Evolutionary conservation across 2,113 vertebrate species (phyloP).

Genomic region (Cyprinodon tularosa): DNA sequence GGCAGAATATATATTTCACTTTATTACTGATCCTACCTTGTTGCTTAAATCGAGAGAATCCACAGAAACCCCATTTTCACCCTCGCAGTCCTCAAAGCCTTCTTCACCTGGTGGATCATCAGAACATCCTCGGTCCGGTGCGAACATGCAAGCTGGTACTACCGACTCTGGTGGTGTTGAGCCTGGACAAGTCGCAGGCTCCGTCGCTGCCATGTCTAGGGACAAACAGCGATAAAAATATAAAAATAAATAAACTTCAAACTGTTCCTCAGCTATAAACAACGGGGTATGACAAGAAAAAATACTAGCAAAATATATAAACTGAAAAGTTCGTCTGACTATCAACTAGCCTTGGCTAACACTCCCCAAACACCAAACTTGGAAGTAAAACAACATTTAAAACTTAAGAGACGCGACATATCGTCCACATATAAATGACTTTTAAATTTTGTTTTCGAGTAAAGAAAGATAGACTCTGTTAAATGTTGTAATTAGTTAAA

Average conservation of each 20-base stretch:
- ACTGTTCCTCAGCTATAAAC: neutral
- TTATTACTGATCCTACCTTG: slow-evolving; percentile 84
- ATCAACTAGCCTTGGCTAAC: slow-evolving; percentile 18
- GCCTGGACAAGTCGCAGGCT: slow-evolving; percentile 54
- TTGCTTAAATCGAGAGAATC: slow-evolving; percentile 87
- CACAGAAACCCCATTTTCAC: slow-evolving; percentile 82
- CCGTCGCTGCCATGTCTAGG: slow-evolving; percentile 72
- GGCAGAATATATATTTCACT: neutral
- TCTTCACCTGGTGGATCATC: slow-evolving; percentile 63
- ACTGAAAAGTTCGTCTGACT: slow-evolving; percentile 22
- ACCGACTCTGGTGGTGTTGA: slow-evolving; percentile 70
- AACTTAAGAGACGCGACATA: neutral
- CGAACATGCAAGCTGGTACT: slow-evolving; percentile 91
- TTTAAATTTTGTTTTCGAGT: neutral
- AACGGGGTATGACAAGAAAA: neutral
- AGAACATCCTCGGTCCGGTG: slow-evolving; percentile 82
- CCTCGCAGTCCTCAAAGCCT: slow-evolving; percentile 62
- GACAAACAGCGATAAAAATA: neutral
- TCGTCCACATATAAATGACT: neutral
- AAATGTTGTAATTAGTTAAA: neutral
- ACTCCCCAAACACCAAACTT: slow-evolving; percentile 42
- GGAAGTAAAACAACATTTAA: neutral
- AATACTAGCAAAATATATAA: slow-evolving; percentile 15
- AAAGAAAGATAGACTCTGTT: no score
- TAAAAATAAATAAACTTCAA: neutral